Evolutionary conservation across 2,113 vertebrate species (phyloP).

Genomic region (Alligator sinensis): DNA sequence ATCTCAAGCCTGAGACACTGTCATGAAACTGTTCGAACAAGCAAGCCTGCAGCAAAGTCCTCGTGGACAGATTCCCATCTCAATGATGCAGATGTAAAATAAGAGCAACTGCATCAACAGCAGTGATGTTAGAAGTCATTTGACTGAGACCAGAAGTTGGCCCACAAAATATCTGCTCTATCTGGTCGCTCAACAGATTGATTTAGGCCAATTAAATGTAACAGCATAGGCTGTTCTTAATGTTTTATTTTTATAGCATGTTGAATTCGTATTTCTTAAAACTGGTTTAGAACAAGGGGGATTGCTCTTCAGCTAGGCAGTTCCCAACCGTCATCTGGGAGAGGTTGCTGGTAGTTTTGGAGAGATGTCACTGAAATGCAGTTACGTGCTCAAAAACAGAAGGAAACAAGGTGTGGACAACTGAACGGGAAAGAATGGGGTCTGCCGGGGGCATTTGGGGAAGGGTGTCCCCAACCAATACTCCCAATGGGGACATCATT

Average conservation of each 20-base stretch:
- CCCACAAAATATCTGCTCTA: neutral
- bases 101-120: neutral
- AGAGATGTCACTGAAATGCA: neutral
- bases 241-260: neutral
- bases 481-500: neutral
- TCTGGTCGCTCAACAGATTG: neutral
- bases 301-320: neutral
- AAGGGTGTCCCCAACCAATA: neutral
- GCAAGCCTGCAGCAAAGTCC: neutral
- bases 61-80: neutral
- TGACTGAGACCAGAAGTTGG: neutral
- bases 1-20: neutral
- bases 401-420: neutral
- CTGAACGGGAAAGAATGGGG: neutral
- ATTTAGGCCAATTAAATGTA: neutral
- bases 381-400: neutral
- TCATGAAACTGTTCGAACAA: neutral
- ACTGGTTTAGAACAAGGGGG: neutral
- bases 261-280: neutral
- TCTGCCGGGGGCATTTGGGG: neutral
- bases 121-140: neutral
- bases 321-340: neutral
- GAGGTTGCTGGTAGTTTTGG: neutral
- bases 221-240: neutral
- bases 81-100: neutral